Evolutionary conservation across 2,113 vertebrate species (phyloP).

Genomic region (Ranitomeya variabilis): DNA sequence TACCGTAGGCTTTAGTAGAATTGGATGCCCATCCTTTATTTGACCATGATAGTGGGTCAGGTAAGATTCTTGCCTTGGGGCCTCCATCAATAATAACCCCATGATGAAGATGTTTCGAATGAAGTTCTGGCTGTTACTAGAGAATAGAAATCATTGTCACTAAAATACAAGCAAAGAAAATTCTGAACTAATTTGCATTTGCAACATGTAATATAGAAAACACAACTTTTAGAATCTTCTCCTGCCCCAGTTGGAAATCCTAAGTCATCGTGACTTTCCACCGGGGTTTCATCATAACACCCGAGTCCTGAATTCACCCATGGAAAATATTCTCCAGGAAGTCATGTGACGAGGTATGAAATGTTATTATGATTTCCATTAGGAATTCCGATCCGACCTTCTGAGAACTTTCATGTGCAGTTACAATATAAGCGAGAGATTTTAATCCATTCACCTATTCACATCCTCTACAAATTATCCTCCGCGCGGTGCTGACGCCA

Average conservation of each 20-base stretch:
- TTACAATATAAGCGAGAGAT: neutral
- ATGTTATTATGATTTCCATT: conserved; percentile 34
- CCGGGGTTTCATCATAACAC: neutral
- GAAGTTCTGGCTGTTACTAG: neutral
- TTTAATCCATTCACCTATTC: conserved; percentile 4
- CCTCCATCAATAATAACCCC: too few relatives aligned
- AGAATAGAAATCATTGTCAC: neutral
- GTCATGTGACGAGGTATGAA: neutral
- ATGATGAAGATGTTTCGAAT: too few relatives aligned
- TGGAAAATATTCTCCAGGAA: neutral
- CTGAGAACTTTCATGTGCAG: neutral
- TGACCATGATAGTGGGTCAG: too few relatives aligned
- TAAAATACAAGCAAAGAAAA: neutral
- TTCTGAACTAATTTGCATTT: neutral
- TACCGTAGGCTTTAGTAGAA: too few relatives aligned
- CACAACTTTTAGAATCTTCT: too few relatives aligned
- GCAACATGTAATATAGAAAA: too few relatives aligned
- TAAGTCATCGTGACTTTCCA: neutral
- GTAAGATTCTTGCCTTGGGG: too few relatives aligned
- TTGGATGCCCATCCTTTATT: too few relatives aligned
- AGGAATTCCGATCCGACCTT: neutral
- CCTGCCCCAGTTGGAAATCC: neutral
- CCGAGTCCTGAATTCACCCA: conserved; percentile 24
- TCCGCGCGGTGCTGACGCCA: neutral
- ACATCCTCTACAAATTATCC: conserved; percentile 8